Evolutionary conservation across 2,888 invertebrate genomes (phyloP), one percentile per base, ranked within the genome.

Genomic region (Mayetiola destructor): DNA sequence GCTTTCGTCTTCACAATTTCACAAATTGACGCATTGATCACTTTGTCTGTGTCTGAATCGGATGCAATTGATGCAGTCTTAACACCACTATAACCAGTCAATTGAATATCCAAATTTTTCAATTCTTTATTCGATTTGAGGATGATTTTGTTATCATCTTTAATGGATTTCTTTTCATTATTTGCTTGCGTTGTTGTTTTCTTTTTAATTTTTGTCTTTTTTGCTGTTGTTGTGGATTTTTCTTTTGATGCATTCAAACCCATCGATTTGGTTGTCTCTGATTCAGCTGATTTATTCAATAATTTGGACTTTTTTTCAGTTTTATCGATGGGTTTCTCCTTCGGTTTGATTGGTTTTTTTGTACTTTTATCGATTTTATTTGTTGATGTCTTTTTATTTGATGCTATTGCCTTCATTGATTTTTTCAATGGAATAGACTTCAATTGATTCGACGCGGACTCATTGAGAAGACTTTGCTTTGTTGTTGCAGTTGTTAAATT

Each of bases 1-100:
- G 71, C 71, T 59, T 73, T 73, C 2, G 73, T 73, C 63, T 73
- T 73, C 1, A 73, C 72, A 62, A 71, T 72, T 61, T 73, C 72
- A 57, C 71, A 72, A 61, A 73, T 73, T n/a, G 73, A 73, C 1
- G 72, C 70, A 59, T 56, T 59, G 6, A 60, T 40, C 2, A 27
- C 56, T 32, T 52, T 52, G 29, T 57, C 57, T 12, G 48, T 48
- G n/a, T 48, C 48, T 12, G 48, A 48, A 27, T 48, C 48, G n/a
- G 48, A 48, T 14, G n/a, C 48, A 16, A 27, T 48, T 9, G 48
- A 27, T 27, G n/a, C 48, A 39, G 48, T 9, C 48, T n/a, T n/a
- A n/a, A 72, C 62, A 59, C 70, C 69, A 57, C 68, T 68, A 56
- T 69, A 72, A 48, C 71, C 71, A 58, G 66, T 69, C 23, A 72